phyloP scores from a whole-genome alignment of 1,140 invertebrate genomes.

The Cydia amplana region DNA sequence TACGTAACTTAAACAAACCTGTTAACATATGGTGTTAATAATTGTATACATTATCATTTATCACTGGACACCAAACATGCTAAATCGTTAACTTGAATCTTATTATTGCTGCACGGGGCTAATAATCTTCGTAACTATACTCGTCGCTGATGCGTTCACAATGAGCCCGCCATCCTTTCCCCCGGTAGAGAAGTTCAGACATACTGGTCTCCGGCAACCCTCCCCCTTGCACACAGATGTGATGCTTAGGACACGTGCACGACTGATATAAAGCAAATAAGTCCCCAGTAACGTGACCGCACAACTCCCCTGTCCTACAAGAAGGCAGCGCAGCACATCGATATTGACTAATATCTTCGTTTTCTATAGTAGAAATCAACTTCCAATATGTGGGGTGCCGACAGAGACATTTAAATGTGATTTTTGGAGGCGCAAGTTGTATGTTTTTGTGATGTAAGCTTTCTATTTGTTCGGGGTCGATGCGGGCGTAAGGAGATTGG shows the following conservation, averaged over 20 bases:
- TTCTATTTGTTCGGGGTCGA: constrained; percentile 68
- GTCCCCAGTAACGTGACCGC: constrained; percentile 71
- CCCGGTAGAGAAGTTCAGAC: constrained; percentile 81
- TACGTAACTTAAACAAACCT: too few species aligned
- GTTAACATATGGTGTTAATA: too few species aligned
- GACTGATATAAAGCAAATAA: constrained; percentile 82
- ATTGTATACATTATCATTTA: too few species aligned
- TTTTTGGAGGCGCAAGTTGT: constrained; percentile 60
- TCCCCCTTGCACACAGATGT: constrained; percentile 80
- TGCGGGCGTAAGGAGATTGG: constrained; percentile 47
- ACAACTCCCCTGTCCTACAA: constrained; percentile 62
- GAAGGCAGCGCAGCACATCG: constrained; percentile 55
- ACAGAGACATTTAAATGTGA: constrained; percentile 60
- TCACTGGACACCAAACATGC: too few species aligned
- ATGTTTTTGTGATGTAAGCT: constrained; percentile 59
- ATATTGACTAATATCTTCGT: constrained; percentile 43
- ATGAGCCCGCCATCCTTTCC: constrained; percentile 80
- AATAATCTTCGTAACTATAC: constrained; percentile 63
- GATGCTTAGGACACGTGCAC: constrained; percentile 81
- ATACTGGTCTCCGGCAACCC: constrained; percentile 68
- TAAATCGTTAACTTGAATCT: too few species aligned
- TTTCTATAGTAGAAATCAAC: constrained; percentile 36
- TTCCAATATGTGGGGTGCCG: constrained; percentile 64
- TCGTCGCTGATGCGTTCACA: constrained; percentile 73
- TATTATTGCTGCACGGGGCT: constrained; percentile 25